Evolutionary conservation across 2,888 invertebrate genomes (phyloP), one percentile per base, ranked within the genome.

Genomic region (Stenodema calcarata): DNA sequence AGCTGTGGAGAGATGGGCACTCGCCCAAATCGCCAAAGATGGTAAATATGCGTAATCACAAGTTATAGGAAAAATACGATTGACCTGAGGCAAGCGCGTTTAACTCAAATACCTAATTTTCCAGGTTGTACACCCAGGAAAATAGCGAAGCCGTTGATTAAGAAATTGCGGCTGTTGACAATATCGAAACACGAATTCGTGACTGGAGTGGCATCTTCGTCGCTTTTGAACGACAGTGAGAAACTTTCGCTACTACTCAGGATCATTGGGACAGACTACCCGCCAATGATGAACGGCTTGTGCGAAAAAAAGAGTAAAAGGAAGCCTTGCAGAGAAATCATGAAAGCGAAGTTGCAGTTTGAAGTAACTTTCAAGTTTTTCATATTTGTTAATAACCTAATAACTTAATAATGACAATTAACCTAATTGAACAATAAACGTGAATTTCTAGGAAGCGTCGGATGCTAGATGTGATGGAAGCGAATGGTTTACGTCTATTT

Each of bases 211-310:
- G 96, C 95, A 0, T 93, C 94, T 78, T 96, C 96, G 14, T 90
- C 16, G 16, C 91, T 97, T 6, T 92, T 97, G 35, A 93, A 94
- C 0, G 94, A 96, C 91, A 93, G 95, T 0, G 96, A 97, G 90
- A 95, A 96, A 18, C 95, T 96, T 90, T 94, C 95, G 0, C 94
- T 97, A 87, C 92, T 97, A 0, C 95, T 96, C 94, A 96, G 96
- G 91, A 96, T 97, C 87, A 87, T 87, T 23, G 87, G 87, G 41
- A 86, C 88, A 50, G 87, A 80, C 44, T 69, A 42, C 2, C 81
- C 78, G 23, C 87, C 87, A 18, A 88, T 88, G 88, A 81, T 75
- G 28, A 87, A 87, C 50, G 88, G 88, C 4, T 80, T 88, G 27
- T 87, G 88, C 79, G 88, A 88, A 79, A 81, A 86, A 27, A 86